phyloP scores from a whole-genome alignment of 2,888 invertebrate species.

The Leptopterna dolabrata region DNA sequence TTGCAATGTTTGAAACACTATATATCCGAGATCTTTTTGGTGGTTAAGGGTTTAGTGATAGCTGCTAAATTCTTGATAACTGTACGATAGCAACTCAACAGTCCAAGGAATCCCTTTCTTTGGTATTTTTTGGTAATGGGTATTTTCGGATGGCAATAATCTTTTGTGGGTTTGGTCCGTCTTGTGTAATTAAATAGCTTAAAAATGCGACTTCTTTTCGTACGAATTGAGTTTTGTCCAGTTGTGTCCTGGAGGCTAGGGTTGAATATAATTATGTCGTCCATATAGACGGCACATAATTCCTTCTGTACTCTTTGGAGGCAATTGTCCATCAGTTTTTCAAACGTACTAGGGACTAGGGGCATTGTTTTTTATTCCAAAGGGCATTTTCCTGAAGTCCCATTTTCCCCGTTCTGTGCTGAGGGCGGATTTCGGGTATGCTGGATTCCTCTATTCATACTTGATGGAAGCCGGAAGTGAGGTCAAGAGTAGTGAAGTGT shows the following conservation, averaged over 20 bases:
- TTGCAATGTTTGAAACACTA: no score
- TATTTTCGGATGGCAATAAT: no score
- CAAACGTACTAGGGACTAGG: constrained; percentile 31
- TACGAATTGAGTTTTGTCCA: constrained; percentile 55
- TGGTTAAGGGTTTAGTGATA: background rate
- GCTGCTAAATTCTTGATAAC: background rate
- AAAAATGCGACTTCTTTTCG: constrained; percentile 44
- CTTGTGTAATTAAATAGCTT: no score
- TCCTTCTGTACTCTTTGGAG: background rate
- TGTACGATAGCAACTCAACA: background rate
- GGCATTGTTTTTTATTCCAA: constrained; percentile 49
- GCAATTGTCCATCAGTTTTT: constrained; percentile 53
- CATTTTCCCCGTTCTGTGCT: constrained; percentile 51
- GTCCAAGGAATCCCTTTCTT: constrained; percentile 55
- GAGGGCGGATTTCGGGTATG: constrained; percentile 50
- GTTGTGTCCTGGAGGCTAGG: constrained; percentile 48
- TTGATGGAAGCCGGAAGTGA: constrained; percentile 63
- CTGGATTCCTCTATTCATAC: constrained; percentile 53
- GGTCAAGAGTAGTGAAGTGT: constrained; percentile 62
- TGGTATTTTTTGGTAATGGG: constrained; percentile 58
- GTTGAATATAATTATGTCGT: no score
- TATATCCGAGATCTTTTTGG: background rate
- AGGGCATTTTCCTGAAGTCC: no score
- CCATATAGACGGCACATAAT: background rate
- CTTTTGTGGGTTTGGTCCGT: no score